phyloP scores from a whole-genome alignment of 2,797 vertebrate genomes.

The Carduelis carduelis region DNA sequence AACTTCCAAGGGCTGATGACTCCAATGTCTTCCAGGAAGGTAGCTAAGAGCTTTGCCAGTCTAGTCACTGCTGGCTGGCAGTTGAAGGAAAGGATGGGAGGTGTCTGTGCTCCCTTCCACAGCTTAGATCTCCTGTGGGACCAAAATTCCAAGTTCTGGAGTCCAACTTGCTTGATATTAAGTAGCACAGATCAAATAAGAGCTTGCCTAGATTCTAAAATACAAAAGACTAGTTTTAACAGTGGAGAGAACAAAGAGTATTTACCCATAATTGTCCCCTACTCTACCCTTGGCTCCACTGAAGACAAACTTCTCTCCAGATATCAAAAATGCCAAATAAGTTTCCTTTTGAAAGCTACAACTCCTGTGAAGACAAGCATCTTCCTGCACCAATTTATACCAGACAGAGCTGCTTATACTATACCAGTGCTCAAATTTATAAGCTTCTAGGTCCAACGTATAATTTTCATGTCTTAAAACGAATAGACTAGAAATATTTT shows the following conservation, averaged over 20 bases:
- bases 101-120: background rate
- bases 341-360: background rate
- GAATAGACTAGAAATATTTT: background rate
- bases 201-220: background rate
- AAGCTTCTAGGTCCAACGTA: background rate
- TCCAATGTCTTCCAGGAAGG: background rate
- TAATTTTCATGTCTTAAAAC: background rate
- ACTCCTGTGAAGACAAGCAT: background rate
- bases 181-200: background rate
- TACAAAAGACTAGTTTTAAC: background rate
- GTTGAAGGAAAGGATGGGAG: background rate
- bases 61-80: background rate
- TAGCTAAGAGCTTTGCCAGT: background rate
- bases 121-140: background rate
- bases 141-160: background rate
- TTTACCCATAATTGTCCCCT: background rate
- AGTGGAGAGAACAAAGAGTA: background rate
- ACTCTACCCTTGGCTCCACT: background rate
- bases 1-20: background rate
- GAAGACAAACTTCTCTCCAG: background rate
- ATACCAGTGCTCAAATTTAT: background rate
- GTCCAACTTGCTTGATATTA: background rate
- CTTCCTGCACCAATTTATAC: background rate
- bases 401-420: background rate
- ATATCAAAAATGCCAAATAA: background rate